These are phyloP conservation scores for Zaprionus taronus DNA, from an alignment of 1,140 invertebrate genomes.

Conservation along the genomic window DNA sequence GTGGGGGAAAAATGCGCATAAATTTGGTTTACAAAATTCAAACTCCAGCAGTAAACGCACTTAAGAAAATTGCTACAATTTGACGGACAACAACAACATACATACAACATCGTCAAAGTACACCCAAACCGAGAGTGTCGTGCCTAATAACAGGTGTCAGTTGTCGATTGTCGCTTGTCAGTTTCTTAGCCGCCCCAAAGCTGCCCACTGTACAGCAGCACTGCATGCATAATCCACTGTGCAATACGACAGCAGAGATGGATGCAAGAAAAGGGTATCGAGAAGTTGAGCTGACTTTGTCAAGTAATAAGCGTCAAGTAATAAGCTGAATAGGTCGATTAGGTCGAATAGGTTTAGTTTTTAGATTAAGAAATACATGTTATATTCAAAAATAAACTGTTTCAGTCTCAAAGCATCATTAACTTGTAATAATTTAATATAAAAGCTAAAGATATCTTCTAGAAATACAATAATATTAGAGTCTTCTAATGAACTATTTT, in stretches of 20 bases:
- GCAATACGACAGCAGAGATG: not conserved
- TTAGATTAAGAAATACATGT: no score
- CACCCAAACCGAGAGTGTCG: conserved; percentile 62
- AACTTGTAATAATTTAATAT: no score
- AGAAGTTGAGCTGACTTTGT: not conserved
- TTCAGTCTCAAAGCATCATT: no score
- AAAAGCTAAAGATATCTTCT: no score
- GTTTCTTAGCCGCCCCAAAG: conserved; percentile 57
- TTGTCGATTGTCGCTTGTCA: conserved; percentile 45
- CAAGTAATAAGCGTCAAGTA: no score
- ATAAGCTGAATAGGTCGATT: not conserved
- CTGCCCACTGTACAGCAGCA: conserved; percentile 50
- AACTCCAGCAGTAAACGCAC: conserved; percentile 54
- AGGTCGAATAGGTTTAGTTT: not conserved
- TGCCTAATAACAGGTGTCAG: conserved; percentile 80
- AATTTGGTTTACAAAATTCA: conserved; percentile 30
- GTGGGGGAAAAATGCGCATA: conserved; percentile 48
- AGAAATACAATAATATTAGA: no score
- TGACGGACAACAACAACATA: conserved; percentile 52
- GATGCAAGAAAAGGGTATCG: conserved; percentile 2
- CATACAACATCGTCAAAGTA: conserved; percentile 17
- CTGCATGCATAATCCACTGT: conserved; percentile 18
- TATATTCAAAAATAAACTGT: no score
- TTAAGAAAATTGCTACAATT: conserved; percentile 70
- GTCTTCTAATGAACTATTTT: no score